Conservation (phyloP, 1,140 invertebrate genomes). For the Saccostrea echinata region DNA sequence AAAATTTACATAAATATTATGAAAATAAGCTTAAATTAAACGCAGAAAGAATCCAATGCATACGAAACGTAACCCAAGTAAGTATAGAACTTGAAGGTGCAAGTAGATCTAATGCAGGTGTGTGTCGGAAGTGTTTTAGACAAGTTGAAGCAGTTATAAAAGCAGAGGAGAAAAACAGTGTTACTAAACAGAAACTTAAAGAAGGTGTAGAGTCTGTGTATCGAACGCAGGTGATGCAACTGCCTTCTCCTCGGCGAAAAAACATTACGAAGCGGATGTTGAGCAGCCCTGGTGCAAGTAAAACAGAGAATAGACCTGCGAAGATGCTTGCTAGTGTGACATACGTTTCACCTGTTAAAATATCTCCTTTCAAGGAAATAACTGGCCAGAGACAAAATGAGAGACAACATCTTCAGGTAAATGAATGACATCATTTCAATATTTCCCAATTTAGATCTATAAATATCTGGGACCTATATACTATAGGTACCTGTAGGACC, state of each 20-base stretch:
- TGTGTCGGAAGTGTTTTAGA: not conserved
- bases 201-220: not conserved
- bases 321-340: not conserved
- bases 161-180: conserved; percentile 3
- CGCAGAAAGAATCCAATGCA: not conserved
- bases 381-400: too few relatives aligned
- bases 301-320: not conserved
- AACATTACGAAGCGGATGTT: not conserved
- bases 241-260: not conserved
- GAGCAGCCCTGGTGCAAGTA: not conserved
- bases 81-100: not conserved
- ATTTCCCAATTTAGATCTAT: too few relatives aligned
- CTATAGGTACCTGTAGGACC: too few relatives aligned
- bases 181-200: not conserved
- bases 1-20: not conserved
- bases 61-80: not conserved
- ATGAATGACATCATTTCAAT: too few relatives aligned
- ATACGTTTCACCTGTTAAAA: not conserved
- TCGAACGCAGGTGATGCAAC: not conserved
- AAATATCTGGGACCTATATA: too few relatives aligned
- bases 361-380: not conserved
- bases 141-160: not conserved
- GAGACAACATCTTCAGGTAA: too few relatives aligned
- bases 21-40: not conserved
- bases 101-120: not conserved